Evolutionary conservation across 2,113 vertebrate species (phyloP), one percentile per base, ranked within the genome.

Genomic region (Sprattus sprattus): DNA sequence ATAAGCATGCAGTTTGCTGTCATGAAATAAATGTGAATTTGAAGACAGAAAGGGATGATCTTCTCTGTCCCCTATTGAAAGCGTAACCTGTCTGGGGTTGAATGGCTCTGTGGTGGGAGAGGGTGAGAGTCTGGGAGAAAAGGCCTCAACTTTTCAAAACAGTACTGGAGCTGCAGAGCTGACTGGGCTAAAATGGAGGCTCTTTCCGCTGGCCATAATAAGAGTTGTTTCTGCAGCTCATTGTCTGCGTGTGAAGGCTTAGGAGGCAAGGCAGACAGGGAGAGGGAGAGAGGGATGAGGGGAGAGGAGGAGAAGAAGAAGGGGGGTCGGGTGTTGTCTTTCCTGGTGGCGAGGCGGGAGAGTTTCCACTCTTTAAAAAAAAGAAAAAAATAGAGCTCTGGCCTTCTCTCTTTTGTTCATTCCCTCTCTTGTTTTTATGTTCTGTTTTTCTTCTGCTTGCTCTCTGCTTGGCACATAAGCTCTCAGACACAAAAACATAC

Each of bases 371-470:
- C 9, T 28, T 28, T 16, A 78, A 78, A 75, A 78, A 78, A 78
- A 39, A 7, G 28, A 78, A 78, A 78, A 39, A 78, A 78, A 44
- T 16, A 28, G 44, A 78, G 71, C 28, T 13, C 32, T 44, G 46
- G 49, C 71, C 80, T 32, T 78, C 67, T 52, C 45, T 28, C 13
- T 20, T 78, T 20, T 39, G 15, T 71, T n/a, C 71, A n/a, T 44
- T 8, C 6, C 44, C 47, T n/a, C 45, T 47, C 64, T 84, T 16
- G 18, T 84, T 67, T 46, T 67, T 16, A 84, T 86, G 91, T 86
- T 85, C 88, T 75, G 46, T 85, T 49, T 81, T 49, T 83, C 85
- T 84, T 84, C 85, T 46, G 13, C 20, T 22, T 45, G 45, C 28
- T 78, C 71, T 78, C 25, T 28, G n/a, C 25, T 78, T 13, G 71